These are phyloP conservation scores for Aphaenogaster rudis DNA, from an alignment of 1,140 invertebrate species.

Conservation along the genomic window DNA sequence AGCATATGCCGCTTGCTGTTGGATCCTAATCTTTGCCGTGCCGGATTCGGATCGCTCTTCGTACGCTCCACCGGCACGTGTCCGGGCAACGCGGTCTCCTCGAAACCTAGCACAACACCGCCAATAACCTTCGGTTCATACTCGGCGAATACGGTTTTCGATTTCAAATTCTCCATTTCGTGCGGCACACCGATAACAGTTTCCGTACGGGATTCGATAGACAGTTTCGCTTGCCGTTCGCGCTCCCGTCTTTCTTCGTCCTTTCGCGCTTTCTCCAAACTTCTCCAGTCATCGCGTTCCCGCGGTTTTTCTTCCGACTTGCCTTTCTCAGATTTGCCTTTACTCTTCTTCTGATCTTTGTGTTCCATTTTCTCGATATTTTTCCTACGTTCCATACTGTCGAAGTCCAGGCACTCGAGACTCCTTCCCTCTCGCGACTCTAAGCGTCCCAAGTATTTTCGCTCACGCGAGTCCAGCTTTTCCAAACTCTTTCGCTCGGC, in stretches of 20 bases:
- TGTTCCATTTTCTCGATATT: constrained; percentile 75
- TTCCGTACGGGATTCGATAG: constrained; percentile 81
- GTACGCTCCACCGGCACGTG: constrained; percentile 93
- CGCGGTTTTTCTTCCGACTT: constrained; percentile 80
- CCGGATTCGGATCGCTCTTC: constrained; percentile 94
- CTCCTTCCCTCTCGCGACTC: constrained; percentile 72
- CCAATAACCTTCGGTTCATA: constrained; percentile 86
- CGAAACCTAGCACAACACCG: constrained; percentile 85
- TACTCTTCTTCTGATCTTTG: constrained; percentile 67
- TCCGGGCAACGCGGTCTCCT: constrained; percentile 80
- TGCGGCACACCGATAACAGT: constrained; percentile 75
- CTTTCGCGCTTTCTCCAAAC: constrained; percentile 83
- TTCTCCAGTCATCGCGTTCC: constrained; percentile 84
- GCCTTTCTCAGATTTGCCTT: constrained; percentile 66
- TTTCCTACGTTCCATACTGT: constrained; percentile 57
- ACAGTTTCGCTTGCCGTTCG: constrained; percentile 79
- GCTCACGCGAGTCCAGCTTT: constrained; percentile 70
- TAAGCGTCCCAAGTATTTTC: constrained; percentile 65
- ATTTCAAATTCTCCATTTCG: constrained; percentile 78
- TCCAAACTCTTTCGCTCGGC: constrained; percentile 65
- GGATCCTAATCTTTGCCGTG: constrained; percentile 90
- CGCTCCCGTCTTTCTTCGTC: constrained; percentile 82
- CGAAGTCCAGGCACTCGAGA: constrained; percentile 69
- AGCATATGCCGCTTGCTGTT: constrained; percentile 91
- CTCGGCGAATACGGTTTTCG: constrained; percentile 83